Evolutionary conservation across 2,888 invertebrate species (phyloP), one percentile per base, ranked within the genome.

Genomic region (Dryobota labecula): DNA sequence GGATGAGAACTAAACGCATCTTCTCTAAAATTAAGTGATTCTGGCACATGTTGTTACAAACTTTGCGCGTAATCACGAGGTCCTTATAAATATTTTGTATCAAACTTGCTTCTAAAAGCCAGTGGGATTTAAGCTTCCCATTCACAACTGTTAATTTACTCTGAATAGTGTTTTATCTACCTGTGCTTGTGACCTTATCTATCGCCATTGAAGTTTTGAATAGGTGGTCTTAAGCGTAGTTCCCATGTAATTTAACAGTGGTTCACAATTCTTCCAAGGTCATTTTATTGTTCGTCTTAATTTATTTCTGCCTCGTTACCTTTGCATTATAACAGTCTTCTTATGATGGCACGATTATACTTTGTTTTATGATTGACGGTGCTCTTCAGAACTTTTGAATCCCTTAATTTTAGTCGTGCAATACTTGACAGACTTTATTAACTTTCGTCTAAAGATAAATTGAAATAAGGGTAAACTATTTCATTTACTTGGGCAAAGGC

Each of bases 121-220:
- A 47, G 18, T 58, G 36, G 38, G 41, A 57, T 78, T 33, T 49
- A 30, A 54, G 67, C 53, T 51, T 38, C 24, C 15, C 38, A 51
- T 63, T 69, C 45, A 62, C 57, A 51, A 33, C 41, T 66, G 57
- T 76, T 70, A 54, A 63, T 65, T 74, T 58, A 70, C 54, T 64
- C 64, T 75, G 43, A 76, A 74, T 70, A 54, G 57, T 58, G 47
- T 57, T 57, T 67, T 63, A 70, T 76, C 60, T 64, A 62, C 47
- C 47, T 65, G 60, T 64, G 62, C 49, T 54, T 33, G 38, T 53
- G 72, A 69, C 74, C 62, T 84, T 82, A 71, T 82, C 67, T 78
- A 20, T 27, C 51, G 74, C 78, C 82, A 82, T 84, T 84, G 68
- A 82, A 67, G 73, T 58, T 69, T 73, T 76, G 76, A 84, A 79